Base-by-base conservation (phyloP, 2,888 invertebrate species). In the Tinea trinotella region DNA sequence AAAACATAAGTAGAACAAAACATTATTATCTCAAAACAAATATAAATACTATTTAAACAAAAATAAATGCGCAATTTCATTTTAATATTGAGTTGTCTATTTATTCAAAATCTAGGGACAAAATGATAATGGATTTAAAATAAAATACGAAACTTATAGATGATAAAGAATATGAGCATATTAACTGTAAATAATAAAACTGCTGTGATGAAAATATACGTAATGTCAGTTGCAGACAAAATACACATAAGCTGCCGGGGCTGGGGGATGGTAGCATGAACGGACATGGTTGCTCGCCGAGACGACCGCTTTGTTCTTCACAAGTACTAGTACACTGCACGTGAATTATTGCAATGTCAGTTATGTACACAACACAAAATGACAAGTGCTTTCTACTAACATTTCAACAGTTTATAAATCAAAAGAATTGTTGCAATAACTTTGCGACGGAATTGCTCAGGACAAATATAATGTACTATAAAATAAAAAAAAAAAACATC, bases 331-430 rank as follows among this genome's bases (percentile, higher is more conserved):
- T 48, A 17, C 10, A 17, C 46, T 46, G 46, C 46, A 50, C 50
- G 13, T 50, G 50, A 50, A 50, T 24, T 50, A 50, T 50, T 50
- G 50, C 24, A 24, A n/a, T 18, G 24, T 50, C 17, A 50, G 50
- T 24, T 15, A 24, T 50, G 50, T 50, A 50, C 50, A 46, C 19
- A 44, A 17, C 13, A 40, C 40, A 46, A 22, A 50, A 50, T 24
- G 24, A 50, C 12, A 24, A 50, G 50, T 13, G 24, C 50, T 24
- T 22, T 24, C 48, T 48, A 19, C 50, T 15, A 22, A 22, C 10
- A 12, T 50, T 24, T 50, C 50, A 50, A 50, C 50, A 50, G 50
- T 50, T 50, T 24, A 24, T 50, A 50, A 50, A 50, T 50, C 24
- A 46, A 46, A 46, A 10, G 46, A 46, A 46, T 46, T 46, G 46